Evolutionary conservation across 2,113 vertebrate genomes (phyloP), one percentile per base, ranked within the genome.

Genomic region (Corvus hawaiiensis): DNA sequence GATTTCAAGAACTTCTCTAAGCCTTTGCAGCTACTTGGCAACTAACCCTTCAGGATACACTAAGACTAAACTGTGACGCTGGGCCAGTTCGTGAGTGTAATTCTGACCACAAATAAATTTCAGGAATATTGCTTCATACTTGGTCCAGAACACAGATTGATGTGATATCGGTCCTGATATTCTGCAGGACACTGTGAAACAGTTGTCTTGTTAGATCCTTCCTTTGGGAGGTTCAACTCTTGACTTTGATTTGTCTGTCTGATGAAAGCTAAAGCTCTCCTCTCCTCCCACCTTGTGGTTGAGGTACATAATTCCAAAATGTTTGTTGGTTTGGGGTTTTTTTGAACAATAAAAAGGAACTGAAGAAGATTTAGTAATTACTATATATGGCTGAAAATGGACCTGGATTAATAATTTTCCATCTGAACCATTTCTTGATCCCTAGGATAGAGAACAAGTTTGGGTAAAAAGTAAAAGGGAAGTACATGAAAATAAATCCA

Each of bases 21-120:
- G 78, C 76, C 69, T 84, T 80, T 71, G 91, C 94, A 94, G 91
- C 78, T 82, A 69, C 87, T 94, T 92, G 89, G 91, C 75, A 94
- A 78, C 78, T 72, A 90, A 94, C 23, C 20, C 67, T 85, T 85
- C 39, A 84, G 85, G 93, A 97, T 52, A 76, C 79, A 89, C 21
- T 46, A 66, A 93, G 48, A 82, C 41, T 94, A 74, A 95, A 72
- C 56, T 27, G 82, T 71, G 83, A 87, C 72, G 43, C 74, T 82
- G 61, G 17, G 59, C 54, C 90, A 84, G 62, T 91, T 95, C n/a
- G 89, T 59, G 79, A 96, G 71, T 95, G 66, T 62, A 87, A 76
- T 16, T 26, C 44, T 73, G 68, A 92, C 84, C 81, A 67, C 16
- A 71, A 66, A 67, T 84, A 80, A 43, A 71, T 88, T 85, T 92